Conservation (phyloP, 1,140 invertebrate species). For the Bombus huntii region DNA sequence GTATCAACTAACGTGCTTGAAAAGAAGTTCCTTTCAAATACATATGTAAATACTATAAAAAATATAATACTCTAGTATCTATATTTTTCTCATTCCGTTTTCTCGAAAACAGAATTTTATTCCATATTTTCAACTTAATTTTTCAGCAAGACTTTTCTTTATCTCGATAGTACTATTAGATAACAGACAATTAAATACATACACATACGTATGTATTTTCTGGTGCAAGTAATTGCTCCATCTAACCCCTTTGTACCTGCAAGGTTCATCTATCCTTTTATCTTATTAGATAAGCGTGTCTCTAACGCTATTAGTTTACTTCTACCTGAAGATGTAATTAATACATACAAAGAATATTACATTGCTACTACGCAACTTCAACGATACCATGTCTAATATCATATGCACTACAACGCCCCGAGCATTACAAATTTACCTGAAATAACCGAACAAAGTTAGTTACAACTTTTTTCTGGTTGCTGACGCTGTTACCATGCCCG, state of each 20-base stretch:
- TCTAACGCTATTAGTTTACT: background rate
- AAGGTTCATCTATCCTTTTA: background rate
- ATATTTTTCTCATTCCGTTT: too few relatives aligned
- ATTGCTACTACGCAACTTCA: too few relatives aligned
- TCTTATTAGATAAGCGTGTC: background rate
- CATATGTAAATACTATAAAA: too few relatives aligned
- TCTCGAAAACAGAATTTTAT: too few relatives aligned
- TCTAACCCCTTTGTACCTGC: background rate
- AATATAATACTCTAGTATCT: too few relatives aligned
- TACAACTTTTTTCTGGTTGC: background rate
- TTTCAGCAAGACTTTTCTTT: too few relatives aligned
- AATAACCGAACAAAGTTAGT: background rate
- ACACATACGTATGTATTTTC: background rate
- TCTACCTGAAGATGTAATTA: too few relatives aligned
- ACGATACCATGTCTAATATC: background rate
- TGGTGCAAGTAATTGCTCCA: background rate
- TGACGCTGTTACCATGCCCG: background rate
- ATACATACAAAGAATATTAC: too few relatives aligned
- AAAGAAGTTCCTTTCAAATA: background rate
- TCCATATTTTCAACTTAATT: too few relatives aligned
- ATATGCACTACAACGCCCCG: too few relatives aligned
- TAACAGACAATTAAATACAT: background rate
- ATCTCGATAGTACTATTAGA: background rate
- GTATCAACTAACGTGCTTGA: background rate
- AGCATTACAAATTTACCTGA: too few relatives aligned